Evolutionary conservation across 2,113 vertebrate genomes (phyloP).

Genomic region (Microcebus griseorufus): DNA sequence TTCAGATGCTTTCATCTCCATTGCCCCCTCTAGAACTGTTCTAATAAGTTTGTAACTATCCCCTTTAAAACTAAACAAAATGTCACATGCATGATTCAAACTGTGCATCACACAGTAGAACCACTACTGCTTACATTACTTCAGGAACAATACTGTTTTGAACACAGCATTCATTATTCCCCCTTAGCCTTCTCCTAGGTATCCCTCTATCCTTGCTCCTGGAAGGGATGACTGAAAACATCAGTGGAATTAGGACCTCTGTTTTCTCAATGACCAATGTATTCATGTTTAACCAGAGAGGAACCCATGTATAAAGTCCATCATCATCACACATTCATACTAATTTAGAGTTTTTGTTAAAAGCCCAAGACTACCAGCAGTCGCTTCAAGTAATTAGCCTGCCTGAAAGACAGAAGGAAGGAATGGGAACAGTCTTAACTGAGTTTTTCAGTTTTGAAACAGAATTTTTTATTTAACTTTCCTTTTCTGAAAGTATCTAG

Average conservation of each 20-base stretch:
- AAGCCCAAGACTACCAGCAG: neutral
- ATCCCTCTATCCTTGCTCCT: neutral
- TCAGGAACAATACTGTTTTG: neutral
- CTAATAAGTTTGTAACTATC: neutral
- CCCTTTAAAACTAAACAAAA: conserved; percentile 3
- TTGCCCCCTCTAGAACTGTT: neutral
- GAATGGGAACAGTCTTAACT: neutral
- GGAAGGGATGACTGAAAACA: neutral
- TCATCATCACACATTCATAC: neutral
- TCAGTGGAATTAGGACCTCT: neutral
- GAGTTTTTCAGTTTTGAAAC: neutral
- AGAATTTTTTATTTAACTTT: neutral
- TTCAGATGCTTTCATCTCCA: neutral
- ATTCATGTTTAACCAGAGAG: neutral
- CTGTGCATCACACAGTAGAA: neutral
- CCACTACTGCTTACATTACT: neutral
- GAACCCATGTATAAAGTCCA: neutral
- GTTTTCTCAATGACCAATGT: neutral
- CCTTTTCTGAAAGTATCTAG: conserved; percentile 4
- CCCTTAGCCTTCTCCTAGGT: neutral
- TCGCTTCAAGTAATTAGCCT: neutral
- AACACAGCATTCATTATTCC: neutral
- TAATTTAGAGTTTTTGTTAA: neutral
- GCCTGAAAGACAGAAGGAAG: neutral
- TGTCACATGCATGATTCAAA: neutral